phyloP scores from a whole-genome alignment of 2,888 invertebrate genomes.

The Drosophila vallismaia region DNA sequence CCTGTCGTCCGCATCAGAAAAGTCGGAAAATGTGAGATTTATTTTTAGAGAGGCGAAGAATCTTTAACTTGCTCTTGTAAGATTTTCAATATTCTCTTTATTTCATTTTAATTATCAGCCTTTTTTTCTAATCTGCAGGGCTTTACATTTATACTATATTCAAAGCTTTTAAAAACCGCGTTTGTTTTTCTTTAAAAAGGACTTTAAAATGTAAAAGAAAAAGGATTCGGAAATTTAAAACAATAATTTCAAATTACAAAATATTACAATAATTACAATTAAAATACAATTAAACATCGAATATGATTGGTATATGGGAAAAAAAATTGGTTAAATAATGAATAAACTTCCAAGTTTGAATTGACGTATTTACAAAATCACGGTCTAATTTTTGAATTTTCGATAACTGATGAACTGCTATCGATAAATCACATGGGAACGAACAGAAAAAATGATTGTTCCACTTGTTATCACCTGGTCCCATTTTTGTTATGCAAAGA shows the following conservation, averaged over 20 bases:
- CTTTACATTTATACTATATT: not conserved
- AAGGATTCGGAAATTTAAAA: no score
- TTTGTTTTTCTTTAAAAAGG: no score
- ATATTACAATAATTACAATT: no score
- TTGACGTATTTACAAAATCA: not conserved
- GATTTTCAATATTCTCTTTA: slow-evolving; percentile 18
- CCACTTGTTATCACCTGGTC: not conserved
- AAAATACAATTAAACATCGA: not conserved
- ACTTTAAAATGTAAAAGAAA: no score
- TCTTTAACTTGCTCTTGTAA: slow-evolving; percentile 22
- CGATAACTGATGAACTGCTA: not conserved
- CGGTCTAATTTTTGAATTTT: slow-evolving; percentile 1
- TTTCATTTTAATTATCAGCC: not conserved
- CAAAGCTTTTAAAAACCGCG: no score
- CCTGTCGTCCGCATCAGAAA: slow-evolving; percentile 50
- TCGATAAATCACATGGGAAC: slow-evolving; percentile 2
- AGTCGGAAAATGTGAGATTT: slow-evolving; percentile 53
- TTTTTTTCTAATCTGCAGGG: not conserved
- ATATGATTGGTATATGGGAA: not conserved
- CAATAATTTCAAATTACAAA: no score
- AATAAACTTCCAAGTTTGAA: not conserved
- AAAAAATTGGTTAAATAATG: not conserved
- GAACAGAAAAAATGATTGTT: not conserved
- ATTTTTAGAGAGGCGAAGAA: slow-evolving; percentile 45
- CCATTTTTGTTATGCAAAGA: slow-evolving; percentile 10